Percentiles rank a stretch among this genome's conserved stretches.
These are phyloP conservation scores for Danio tinwini DNA, from an alignment of 2,797 vertebrate species.

Conservation along the genomic window DNA sequence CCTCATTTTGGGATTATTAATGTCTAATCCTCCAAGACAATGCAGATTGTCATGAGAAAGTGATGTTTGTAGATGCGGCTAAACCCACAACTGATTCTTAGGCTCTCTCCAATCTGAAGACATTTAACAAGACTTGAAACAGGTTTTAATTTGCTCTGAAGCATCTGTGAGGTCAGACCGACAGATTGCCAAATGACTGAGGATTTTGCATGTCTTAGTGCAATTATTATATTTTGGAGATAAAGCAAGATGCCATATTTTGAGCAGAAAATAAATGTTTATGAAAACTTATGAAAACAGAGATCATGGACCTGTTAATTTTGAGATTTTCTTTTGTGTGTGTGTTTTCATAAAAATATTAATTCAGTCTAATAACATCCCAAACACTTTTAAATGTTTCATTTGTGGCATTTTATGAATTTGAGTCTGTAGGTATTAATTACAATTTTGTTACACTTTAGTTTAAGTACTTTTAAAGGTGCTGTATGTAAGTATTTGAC, in stretches of 20 bases:
- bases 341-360: too few relatives aligned
- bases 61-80: constrained; percentile 3
- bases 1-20: constrained; percentile 19
- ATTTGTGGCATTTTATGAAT: too few relatives aligned
- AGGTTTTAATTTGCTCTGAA: constrained; percentile 17
- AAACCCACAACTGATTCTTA: constrained; percentile 32
- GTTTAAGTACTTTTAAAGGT: too few relatives aligned
- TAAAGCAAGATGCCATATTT: neutral
- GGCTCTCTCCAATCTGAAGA: constrained; percentile 4
- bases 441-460: too few relatives aligned
- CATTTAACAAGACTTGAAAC: neutral
- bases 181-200: neutral
- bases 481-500: too few relatives aligned
- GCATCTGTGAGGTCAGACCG: constrained; percentile 17
- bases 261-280: neutral
- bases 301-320: too few relatives aligned
- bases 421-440: too few relatives aligned
- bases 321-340: too few relatives aligned
- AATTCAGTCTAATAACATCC: too few relatives aligned
- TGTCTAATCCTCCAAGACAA: constrained; percentile 42
- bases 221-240: neutral
- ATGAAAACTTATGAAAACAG: neutral
- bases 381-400: too few relatives aligned
- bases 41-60: constrained; percentile 22
- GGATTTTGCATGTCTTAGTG: neutral